Conservation (phyloP, 2,797 vertebrate genomes). For the Gadopsis bispinosus region DNA sequence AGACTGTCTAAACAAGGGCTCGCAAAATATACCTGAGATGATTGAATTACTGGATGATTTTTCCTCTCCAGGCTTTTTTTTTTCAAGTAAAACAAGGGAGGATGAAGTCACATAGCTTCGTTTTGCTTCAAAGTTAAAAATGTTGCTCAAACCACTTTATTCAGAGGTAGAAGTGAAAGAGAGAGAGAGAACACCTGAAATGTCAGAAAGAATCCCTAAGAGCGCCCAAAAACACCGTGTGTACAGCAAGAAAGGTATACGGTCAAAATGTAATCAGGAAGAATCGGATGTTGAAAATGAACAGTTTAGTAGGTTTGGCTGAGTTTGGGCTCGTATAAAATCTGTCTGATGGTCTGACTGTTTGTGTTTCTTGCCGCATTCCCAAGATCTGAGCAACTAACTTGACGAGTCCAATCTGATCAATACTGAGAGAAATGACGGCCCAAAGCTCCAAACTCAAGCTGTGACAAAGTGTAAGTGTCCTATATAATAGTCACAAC, state of each 20-base stretch:
- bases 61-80: too few relatives aligned
- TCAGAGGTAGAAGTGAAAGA: not conserved
- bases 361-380: not conserved
- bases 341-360: not conserved
- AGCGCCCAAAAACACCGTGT: not conserved
- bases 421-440: not conserved
- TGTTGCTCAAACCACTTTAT: slow-evolving; percentile 8
- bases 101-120: not conserved
- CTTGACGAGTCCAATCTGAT: not conserved
- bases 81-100: too few relatives aligned
- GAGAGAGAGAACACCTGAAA: not conserved
- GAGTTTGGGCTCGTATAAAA: not conserved
- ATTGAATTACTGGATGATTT: not conserved
- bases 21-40: not conserved
- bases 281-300: not conserved
- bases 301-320: not conserved
- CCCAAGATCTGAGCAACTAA: not conserved
- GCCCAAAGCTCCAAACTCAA: not conserved
- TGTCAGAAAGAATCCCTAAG: slow-evolving; percentile 2
- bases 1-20: not conserved
- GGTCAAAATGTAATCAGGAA: not conserved
- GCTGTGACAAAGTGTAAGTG: not conserved
- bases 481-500: not conserved
- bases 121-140: too few relatives aligned
- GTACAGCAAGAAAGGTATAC: not conserved